Evolutionary conservation across 2,888 invertebrate genomes (phyloP).

Genomic region (Leptinotarsa peninsularis): DNA sequence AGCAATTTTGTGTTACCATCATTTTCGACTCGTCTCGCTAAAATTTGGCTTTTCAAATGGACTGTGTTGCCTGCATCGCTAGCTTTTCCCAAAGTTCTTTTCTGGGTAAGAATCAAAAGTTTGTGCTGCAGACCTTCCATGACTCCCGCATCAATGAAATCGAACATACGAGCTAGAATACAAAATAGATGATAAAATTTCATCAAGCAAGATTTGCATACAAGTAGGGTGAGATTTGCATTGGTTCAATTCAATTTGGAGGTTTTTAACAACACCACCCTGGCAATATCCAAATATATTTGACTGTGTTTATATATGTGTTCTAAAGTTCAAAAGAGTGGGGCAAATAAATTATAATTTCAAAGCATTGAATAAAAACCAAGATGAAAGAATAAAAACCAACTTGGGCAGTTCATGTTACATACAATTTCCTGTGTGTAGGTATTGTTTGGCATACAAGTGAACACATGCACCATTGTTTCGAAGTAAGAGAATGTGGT

Average conservation of each 20-base stretch:
- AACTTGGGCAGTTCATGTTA: too few relatives aligned
- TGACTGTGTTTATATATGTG: background rate
- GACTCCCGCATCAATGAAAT: constrained; percentile 91
- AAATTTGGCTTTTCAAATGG: constrained; percentile 77
- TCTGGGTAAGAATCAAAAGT: constrained; percentile 72
- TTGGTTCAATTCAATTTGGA: constrained; percentile 19
- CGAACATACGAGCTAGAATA: constrained; percentile 87
- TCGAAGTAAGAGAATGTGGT: too few relatives aligned
- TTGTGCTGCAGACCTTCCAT: constrained; percentile 93
- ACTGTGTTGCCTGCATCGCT: constrained; percentile 75
- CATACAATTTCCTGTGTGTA: too few relatives aligned
- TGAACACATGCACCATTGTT: too few relatives aligned
- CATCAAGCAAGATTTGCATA: constrained; percentile 9
- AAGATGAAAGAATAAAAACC: too few relatives aligned
- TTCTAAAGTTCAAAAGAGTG: background rate
- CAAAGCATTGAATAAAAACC: too few relatives aligned
- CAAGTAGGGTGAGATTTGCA: constrained; percentile 38
- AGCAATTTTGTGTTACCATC: constrained; percentile 79
- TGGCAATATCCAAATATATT: background rate
- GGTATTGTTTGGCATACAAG: too few relatives aligned
- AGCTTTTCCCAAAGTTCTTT: constrained; percentile 73
- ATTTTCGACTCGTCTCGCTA: constrained; percentile 75
- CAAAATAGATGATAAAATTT: constrained; percentile 13
- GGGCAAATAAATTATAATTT: too few relatives aligned
- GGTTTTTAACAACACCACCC: background rate